These are phyloP conservation scores for Picathartes gymnocephalus DNA, from an alignment of 2,113 vertebrate genomes.

Conservation along the genomic window DNA sequence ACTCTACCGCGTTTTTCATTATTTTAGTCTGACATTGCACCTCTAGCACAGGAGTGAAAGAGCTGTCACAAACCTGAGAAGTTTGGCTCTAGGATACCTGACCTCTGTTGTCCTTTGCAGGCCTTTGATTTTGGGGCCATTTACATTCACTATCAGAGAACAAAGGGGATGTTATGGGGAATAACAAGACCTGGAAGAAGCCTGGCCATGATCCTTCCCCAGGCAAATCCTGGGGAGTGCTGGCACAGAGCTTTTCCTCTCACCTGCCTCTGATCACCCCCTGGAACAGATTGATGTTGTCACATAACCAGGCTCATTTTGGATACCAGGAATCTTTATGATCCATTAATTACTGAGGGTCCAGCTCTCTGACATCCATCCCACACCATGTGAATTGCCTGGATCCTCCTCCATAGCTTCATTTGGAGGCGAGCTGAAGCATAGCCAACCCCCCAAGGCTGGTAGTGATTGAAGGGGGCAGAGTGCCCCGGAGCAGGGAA, in stretches of 20 bases:
- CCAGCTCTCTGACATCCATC: neutral
- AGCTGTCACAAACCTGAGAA: neutral
- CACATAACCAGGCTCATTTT: neutral
- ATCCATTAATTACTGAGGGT: neutral
- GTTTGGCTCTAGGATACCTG: neutral
- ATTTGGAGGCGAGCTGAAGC: neutral
- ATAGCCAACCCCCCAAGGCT: neutral
- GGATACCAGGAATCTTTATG: neutral
- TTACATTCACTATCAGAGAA: neutral
- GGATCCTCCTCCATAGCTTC: neutral
- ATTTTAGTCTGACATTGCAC: neutral
- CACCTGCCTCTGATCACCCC: neutral
- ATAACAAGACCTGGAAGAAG: neutral
- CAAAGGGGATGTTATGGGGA: neutral
- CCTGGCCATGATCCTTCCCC: neutral
- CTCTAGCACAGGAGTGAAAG: neutral
- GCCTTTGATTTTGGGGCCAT: neutral
- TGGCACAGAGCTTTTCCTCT: neutral
- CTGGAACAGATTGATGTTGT: slow-evolving; percentile 11
- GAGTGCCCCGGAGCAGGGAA: neutral
- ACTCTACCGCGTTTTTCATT: neutral
- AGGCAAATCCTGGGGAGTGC: neutral
- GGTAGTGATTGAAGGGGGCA: neutral
- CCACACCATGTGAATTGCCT: neutral
- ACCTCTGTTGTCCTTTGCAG: neutral